A percentile compares a stretch with the other conserved stretches of the same genome.
Conservation (phyloP, 2,113 vertebrate genomes). For the Gavialis gangeticus region DNA sequence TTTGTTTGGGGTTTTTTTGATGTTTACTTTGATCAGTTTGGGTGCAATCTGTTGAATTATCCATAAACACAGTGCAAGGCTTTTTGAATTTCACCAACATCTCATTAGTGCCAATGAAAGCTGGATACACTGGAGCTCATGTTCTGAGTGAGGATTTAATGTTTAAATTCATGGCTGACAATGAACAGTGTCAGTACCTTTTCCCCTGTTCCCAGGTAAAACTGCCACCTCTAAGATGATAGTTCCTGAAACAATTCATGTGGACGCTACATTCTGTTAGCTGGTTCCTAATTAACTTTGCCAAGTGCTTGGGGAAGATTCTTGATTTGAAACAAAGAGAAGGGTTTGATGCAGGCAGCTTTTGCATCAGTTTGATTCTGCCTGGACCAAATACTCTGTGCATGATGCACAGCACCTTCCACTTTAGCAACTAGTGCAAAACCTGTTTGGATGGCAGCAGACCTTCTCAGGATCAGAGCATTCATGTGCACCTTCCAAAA, state of each 20-base stretch:
- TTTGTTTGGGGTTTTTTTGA: not conserved
- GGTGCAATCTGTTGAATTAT: not conserved
- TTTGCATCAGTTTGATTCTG: slow-evolving; percentile 18
- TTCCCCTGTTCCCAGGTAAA: not conserved
- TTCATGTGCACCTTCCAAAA: not conserved
- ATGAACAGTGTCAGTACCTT: slow-evolving; percentile 2
- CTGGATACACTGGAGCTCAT: not conserved
- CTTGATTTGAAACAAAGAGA: not conserved
- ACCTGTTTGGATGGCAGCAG: not conserved
- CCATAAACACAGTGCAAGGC: no score
- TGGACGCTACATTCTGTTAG: not conserved
- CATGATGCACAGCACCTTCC: slow-evolving; percentile 36
- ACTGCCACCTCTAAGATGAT: not conserved
- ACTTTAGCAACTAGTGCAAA: not conserved
- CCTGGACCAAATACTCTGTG: slow-evolving; percentile 7
- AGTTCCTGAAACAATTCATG: not conserved
- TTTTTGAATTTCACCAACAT: not conserved
- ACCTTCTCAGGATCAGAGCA: not conserved
- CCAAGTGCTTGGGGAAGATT: not conserved
- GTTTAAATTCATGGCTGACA: not conserved
- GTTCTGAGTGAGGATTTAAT: not conserved
- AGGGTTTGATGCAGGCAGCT: slow-evolving; percentile 21
- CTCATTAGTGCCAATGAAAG: not conserved
- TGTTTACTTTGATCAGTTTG: not conserved
- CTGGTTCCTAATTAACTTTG: not conserved